Percentiles rank a stretch among this genome's conserved stretches.
phyloP scores from a whole-genome alignment of 2,113 vertebrate species.

The Lipophrys pholis region DNA sequence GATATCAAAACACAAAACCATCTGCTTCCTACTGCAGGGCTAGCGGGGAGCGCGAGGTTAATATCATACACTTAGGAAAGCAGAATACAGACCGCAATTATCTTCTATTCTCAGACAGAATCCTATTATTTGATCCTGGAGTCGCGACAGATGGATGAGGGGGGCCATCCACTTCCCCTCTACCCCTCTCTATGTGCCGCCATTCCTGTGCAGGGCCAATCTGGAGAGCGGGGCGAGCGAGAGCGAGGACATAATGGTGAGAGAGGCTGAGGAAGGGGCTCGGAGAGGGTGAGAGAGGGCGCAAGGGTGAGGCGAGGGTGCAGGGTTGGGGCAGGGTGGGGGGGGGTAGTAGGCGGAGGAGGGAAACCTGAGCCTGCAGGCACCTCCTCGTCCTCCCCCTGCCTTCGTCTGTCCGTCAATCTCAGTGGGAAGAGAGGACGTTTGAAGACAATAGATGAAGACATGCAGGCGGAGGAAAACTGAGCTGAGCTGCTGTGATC shows the following conservation, averaged over 20 bases:
- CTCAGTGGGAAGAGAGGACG: constrained; percentile 57
- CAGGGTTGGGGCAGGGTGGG: constrained; percentile 8
- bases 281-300: constrained; percentile 58
- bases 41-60: constrained; percentile 82
- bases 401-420: constrained; percentile 59
- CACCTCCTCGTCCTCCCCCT: constrained; percentile 31
- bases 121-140: constrained; percentile 83
- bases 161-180: constrained; percentile 72
- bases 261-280: constrained; percentile 68
- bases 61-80: constrained; percentile 85
- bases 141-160: constrained; percentile 86
- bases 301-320: constrained; percentile 39
- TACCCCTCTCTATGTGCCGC: constrained; percentile 31
- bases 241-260: constrained; percentile 72
- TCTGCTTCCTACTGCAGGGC: constrained; percentile 85
- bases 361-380: constrained; percentile 78
- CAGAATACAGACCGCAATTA: constrained; percentile 87
- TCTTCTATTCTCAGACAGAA: constrained; percentile 87
- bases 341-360: constrained; percentile 34
- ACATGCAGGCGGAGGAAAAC: constrained; percentile 7
- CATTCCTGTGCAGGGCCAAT: constrained; percentile 83
- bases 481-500: too few species aligned
- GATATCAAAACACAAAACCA: constrained; percentile 87
- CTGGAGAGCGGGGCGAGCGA: constrained; percentile 67
- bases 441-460: constrained; percentile 71